Conservation (phyloP, 2,113 vertebrate genomes). For the Syngnathus floridae region DNA sequence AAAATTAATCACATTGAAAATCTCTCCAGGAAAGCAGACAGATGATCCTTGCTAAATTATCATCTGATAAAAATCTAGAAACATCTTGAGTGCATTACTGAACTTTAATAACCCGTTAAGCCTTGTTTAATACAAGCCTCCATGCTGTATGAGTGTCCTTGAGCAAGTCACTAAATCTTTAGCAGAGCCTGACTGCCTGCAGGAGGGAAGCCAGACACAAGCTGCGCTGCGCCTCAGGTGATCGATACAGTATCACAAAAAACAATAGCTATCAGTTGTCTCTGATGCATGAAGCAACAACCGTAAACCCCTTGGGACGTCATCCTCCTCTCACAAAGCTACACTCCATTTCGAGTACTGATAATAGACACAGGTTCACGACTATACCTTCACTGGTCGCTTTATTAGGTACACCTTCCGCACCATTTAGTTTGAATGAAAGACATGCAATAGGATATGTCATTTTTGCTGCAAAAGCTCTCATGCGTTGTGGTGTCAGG, state of each 20-base stretch:
- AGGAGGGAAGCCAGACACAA: constrained; percentile 14
- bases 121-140: constrained; percentile 1
- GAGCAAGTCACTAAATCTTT: constrained; percentile 42
- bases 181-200: constrained; percentile 22
- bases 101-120: constrained; percentile 3
- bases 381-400: constrained; percentile 5
- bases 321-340: constrained; percentile 5
- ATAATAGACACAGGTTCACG: background rate
- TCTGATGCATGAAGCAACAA: constrained; percentile 25
- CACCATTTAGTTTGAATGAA: background rate
- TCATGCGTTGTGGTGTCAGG: no score
- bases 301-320: constrained; percentile 9
- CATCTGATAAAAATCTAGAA: constrained; percentile 1
- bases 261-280: constrained; percentile 25
- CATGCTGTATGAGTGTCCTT: constrained; percentile 38
- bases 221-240: constrained; percentile 30
- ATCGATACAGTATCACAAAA: constrained; percentile 39
- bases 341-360: background rate
- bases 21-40: background rate
- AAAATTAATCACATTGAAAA: constrained; percentile 1
- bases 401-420: background rate
- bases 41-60: constrained; percentile 5
- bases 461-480: no score
- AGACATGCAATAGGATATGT: background rate
- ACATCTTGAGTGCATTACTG: background rate